These are phyloP conservation scores for Euwallacea fornicatus DNA, from an alignment of 1,140 invertebrate genomes.

Conservation along the genomic window DNA sequence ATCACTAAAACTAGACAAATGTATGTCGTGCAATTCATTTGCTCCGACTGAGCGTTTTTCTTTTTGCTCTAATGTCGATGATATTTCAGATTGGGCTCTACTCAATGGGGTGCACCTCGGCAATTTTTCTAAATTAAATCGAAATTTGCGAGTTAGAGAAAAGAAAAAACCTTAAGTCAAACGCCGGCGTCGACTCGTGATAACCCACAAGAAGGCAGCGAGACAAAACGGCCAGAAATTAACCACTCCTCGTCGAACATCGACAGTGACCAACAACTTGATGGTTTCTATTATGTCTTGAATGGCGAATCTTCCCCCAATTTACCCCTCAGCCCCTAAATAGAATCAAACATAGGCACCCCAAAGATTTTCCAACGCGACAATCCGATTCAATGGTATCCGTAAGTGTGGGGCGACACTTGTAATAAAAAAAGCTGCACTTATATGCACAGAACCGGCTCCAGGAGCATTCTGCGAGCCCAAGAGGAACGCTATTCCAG, in stretches of 20 bases:
- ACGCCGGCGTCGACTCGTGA: too few species aligned
- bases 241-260: conserved; percentile 16
- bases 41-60: conserved; percentile 17
- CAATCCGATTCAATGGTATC: conserved; percentile 45
- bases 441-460: conserved; percentile 24
- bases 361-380: conserved; percentile 41
- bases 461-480: conserved; percentile 2
- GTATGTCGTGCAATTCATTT: conserved; percentile 35
- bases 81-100: conserved; percentile 12
- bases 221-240: not conserved
- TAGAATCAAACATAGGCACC: conserved; percentile 48
- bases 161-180: too few species aligned
- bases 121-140: conserved; percentile 22
- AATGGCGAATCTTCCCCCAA: conserved; percentile 42
- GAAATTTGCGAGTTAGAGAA: too few species aligned
- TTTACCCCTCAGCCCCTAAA: conserved; percentile 48
- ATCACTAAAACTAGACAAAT: conserved; percentile 28
- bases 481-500: too few species aligned
- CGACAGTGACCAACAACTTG: conserved; percentile 36
- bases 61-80: conserved; percentile 4
- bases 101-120: conserved; percentile 11
- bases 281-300: conserved; percentile 44
- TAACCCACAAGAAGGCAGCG: too few species aligned
- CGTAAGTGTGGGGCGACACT: conserved; percentile 46
- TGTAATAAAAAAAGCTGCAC: conserved; percentile 48